phyloP scores from a whole-genome alignment of 2,797 vertebrate species.

The Emys orbicularis region DNA sequence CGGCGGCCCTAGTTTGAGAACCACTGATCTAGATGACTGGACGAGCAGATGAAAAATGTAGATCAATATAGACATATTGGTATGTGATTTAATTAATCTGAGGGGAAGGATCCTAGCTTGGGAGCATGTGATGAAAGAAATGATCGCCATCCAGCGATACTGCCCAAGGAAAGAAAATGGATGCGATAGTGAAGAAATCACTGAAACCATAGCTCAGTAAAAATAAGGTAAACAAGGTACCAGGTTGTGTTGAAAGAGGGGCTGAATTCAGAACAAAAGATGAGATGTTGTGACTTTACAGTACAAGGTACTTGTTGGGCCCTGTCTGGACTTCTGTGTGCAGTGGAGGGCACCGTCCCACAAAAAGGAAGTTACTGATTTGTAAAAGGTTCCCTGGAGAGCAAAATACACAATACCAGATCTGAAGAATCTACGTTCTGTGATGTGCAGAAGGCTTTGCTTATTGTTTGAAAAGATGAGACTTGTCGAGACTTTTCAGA shows the following conservation, averaged over 20 bases:
- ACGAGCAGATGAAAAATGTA: neutral
- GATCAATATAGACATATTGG: neutral
- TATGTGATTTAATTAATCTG: neutral
- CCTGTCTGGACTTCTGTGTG: neutral
- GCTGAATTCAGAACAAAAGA: neutral
- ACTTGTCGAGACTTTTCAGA: neutral
- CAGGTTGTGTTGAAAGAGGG: neutral
- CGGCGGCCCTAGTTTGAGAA: too few relatives aligned
- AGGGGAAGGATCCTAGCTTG: neutral
- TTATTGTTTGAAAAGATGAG: neutral
- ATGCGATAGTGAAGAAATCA: neutral
- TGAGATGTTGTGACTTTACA: neutral
- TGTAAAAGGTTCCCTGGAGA: neutral
- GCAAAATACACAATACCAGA: neutral
- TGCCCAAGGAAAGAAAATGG: neutral
- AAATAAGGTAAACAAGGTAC: neutral
- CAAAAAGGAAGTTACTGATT: neutral
- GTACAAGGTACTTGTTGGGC: neutral
- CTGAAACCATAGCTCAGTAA: neutral
- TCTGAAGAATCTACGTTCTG: neutral
- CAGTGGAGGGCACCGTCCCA: neutral
- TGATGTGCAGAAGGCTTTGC: neutral
- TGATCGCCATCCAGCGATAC: neutral
- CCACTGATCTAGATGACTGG: neutral
- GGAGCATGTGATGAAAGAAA: neutral